These are phyloP conservation scores for Anhinga anhinga DNA, from an alignment of 2,113 vertebrate species.

Conservation along the genomic window DNA sequence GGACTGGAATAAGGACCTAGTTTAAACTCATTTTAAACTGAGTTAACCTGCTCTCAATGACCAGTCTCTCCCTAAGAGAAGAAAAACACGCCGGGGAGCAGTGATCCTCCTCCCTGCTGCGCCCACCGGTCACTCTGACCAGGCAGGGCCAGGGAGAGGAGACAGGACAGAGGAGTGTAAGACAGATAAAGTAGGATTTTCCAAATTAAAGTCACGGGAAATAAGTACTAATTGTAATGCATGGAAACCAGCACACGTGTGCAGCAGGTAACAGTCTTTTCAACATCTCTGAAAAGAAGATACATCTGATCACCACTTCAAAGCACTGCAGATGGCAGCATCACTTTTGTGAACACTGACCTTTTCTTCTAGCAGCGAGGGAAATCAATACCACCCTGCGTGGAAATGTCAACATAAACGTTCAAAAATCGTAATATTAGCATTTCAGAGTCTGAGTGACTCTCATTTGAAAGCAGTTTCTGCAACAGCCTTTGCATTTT, in stretches of 20 bases:
- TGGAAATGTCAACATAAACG: background rate
- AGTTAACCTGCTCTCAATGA: background rate
- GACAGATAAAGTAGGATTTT: background rate
- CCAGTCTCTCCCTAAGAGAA: background rate
- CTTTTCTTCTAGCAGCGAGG: background rate
- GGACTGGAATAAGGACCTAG: background rate
- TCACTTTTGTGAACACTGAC: background rate
- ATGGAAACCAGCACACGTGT: accelerated
- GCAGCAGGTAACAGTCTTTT: background rate
- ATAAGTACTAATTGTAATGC: background rate
- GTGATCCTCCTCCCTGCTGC: background rate
- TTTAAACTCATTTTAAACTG: background rate
- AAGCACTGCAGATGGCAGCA: background rate
- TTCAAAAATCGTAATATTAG: background rate
- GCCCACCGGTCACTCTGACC: background rate
- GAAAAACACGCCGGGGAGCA: accelerated
- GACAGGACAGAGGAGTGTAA: background rate
- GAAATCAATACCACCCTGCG: background rate
- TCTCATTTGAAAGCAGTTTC: background rate
- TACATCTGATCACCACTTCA: background rate
- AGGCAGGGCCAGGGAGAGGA: background rate
- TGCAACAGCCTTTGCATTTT: background rate
- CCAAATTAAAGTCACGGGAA: background rate
- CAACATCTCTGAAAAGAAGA: background rate
- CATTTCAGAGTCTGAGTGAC: background rate